Evolutionary conservation across 2,113 vertebrate genomes (phyloP).

Genomic region (Peromyscus californicus): DNA sequence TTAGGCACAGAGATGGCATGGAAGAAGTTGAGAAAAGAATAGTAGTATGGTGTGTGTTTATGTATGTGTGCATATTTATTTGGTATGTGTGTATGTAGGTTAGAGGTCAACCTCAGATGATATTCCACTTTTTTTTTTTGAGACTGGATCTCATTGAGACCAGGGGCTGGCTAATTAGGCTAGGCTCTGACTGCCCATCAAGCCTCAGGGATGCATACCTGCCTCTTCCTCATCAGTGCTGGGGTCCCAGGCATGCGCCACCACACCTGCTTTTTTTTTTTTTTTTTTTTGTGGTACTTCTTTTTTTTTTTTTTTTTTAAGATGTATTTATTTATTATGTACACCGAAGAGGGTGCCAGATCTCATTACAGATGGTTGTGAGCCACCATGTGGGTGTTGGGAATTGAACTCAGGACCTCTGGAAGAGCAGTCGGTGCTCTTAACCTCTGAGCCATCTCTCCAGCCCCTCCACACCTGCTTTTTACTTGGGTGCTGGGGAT

Average conservation of each 20-base stretch:
- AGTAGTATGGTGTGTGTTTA: not conserved
- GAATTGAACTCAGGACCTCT: no score
- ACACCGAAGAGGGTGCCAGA: no score
- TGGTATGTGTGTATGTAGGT: not conserved
- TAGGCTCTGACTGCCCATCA: not conserved
- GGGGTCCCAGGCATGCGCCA: not conserved
- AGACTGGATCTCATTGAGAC: not conserved
- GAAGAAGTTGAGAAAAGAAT: not conserved
- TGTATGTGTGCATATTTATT: not conserved
- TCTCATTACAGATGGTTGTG: no score
- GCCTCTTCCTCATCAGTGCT: not conserved
- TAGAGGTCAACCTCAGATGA: not conserved
- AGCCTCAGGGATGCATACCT: not conserved
- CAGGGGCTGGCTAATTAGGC: not conserved
- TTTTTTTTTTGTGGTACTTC: no score
- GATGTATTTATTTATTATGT: no score
- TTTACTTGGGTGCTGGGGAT: no score
- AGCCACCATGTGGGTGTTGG: no score
- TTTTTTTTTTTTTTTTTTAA: no score
- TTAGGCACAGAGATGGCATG: not conserved
- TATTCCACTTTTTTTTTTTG: not conserved
- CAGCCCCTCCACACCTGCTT: no score
- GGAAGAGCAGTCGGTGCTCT: no score
- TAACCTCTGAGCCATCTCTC: no score
- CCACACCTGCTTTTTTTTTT: no score